phyloP scores from a whole-genome alignment of 1,140 invertebrate species.

The Penaeus chinensis region DNA sequence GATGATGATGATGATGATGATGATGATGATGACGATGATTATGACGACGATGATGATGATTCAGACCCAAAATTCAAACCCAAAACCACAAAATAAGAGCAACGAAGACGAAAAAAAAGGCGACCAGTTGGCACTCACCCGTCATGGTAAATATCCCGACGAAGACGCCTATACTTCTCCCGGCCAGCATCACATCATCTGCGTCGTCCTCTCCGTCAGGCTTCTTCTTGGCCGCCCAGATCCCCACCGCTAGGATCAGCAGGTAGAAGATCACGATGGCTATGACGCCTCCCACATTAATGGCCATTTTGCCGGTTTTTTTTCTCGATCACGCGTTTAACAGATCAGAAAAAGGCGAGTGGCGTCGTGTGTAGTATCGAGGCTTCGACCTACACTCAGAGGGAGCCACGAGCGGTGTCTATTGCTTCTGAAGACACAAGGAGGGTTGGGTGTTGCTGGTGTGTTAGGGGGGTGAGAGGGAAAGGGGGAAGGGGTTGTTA shows the following conservation, averaged over 20 bases:
- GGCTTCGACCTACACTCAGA: too few relatives aligned
- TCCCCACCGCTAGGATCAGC: conserved; percentile 77
- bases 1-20: too few relatives aligned
- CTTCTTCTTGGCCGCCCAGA: conserved; percentile 79
- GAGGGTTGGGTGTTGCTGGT: too few relatives aligned
- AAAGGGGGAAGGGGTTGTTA: too few relatives aligned
- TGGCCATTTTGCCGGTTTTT: conserved; percentile 64
- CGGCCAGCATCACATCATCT: conserved; percentile 82
- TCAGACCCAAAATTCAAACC: too few relatives aligned
- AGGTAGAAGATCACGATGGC: conserved; percentile 80
- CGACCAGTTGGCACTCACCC: conserved; percentile 70
- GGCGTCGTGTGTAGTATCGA: too few relatives aligned
- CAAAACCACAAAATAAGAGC: neutral
- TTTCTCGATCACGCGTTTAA: neutral
- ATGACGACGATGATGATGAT: too few relatives aligned
- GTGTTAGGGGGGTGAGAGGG: too few relatives aligned
- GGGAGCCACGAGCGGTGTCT: too few relatives aligned
- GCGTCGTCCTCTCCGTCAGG: conserved; percentile 71
- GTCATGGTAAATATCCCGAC: conserved; percentile 85
- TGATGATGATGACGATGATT: too few relatives aligned
- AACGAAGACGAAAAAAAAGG: neutral
- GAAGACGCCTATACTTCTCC: conserved; percentile 79
- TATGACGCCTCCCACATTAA: conserved; percentile 76
- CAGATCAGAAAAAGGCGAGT: too few relatives aligned
- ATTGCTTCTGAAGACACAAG: too few relatives aligned